Base-by-base conservation (phyloP, 2,113 vertebrate genomes). In the Tupaia chinensis region DNA sequence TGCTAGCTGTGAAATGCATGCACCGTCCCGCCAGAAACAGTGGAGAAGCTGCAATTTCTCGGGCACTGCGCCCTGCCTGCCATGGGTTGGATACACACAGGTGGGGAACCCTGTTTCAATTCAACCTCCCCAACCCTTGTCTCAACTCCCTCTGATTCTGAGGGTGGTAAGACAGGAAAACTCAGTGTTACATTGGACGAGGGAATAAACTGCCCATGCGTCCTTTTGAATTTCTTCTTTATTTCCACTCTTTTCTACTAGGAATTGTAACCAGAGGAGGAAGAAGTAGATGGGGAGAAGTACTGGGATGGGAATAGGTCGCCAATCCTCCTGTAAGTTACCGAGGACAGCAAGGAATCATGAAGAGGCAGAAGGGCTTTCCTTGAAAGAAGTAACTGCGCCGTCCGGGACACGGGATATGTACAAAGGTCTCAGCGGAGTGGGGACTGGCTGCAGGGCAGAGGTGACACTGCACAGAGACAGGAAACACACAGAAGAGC, bases 341-440 rank as follows among this genome's bases (percentile, higher is more conserved):
- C 12, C 58, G 60, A 56, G 3, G 44, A 29, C 5, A 7, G n/a
- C 32, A 3, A 82, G 15, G 16, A 66, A 60, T 29, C 60, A 1
- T 34, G 25, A 79, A 87, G 23, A 84, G 1, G 12, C 9, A 25
- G 77, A 12, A 2, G 1, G 22, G 1, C 16, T 90, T 53, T 34
- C 13, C 34, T 84, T 68, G 65, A 73, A 22, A 19, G 22, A 63
- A 20, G 6, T 5, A 11, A 53, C 34, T 53, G 5, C 16, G 2
- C 23, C 32, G 29, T 1, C 0, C 29, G 54, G 17, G 34, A 27
- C 5, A 11, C 9, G 6, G 29, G 44, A 25, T 3, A 16, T 4
- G 25, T 1, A 22, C 10, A 2, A 12, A 86, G 29, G 22, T 61
- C 77, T 65, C 25, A 7, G 11, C 12, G 32, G 5, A 56, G 53